Conservation (phyloP, 30 jellyfish, hydroid and myxozoan genomes). For the Chironex yamaguchii region DNA sequence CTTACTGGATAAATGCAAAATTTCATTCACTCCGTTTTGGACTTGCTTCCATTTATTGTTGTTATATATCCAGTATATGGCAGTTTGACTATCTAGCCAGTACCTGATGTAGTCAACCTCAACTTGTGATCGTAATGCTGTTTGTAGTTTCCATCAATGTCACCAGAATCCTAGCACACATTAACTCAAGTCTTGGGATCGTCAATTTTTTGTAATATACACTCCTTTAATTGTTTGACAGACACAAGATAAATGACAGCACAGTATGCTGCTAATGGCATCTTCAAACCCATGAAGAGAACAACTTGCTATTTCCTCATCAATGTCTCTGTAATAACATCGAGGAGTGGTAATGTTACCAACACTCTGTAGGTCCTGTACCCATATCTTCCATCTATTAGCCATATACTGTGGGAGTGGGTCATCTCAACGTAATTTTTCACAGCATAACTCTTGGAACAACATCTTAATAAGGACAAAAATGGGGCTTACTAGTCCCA, state of each 20-base stretch:
- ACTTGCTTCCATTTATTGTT: slow-evolving; percentile 43
- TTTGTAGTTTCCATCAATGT: slow-evolving; percentile 42
- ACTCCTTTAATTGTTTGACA: slow-evolving; percentile 24
- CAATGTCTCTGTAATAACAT: neutral
- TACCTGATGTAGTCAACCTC: neutral
- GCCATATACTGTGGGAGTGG: slow-evolving; percentile 30
- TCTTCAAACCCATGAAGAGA: slow-evolving; percentile 46
- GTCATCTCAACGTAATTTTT: slow-evolving; percentile 48
- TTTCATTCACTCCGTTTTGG: slow-evolving; percentile 53
- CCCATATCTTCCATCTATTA: slow-evolving; percentile 36
- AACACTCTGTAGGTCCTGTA: slow-evolving; percentile 1
- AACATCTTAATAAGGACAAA: slow-evolving; percentile 42
- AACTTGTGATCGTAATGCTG: slow-evolving; percentile 42
- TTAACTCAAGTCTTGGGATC: slow-evolving; percentile 45
- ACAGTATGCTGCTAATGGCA: no score
- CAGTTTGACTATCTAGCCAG: slow-evolving; percentile 23
- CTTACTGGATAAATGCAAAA: neutral
- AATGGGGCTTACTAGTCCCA: slow-evolving; percentile 52
- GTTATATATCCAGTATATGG: slow-evolving; percentile 32
- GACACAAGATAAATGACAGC: slow-evolving; percentile 9
- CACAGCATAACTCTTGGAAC: slow-evolving; percentile 46
- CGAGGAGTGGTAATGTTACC: slow-evolving; percentile 16
- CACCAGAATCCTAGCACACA: slow-evolving; percentile 14
- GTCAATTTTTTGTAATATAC: neutral
- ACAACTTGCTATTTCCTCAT: neutral